Conservation (phyloP, 2,797 vertebrate species). For the Danio choprae region DNA sequence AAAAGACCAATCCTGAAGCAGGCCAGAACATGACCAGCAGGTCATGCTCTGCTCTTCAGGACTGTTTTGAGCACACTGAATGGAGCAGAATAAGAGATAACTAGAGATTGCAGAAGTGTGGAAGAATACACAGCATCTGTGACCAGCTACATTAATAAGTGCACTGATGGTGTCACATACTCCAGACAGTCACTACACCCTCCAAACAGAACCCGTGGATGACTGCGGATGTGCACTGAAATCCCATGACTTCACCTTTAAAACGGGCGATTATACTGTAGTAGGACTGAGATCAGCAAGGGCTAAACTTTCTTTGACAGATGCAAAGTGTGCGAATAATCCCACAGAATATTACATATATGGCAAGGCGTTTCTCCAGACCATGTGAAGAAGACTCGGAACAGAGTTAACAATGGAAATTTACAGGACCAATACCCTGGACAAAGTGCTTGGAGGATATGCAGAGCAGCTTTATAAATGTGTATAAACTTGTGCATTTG, state of each 20-base stretch:
- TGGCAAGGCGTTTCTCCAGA: neutral
- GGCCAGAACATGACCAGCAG: neutral
- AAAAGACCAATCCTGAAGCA: neutral
- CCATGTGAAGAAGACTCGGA: neutral
- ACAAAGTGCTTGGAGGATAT: neutral
- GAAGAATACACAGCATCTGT: constrained; percentile 7
- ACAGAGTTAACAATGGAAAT: neutral
- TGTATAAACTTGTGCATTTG: too few species aligned
- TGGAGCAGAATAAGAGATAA: neutral
- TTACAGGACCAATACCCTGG: neutral
- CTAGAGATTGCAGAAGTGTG: neutral
- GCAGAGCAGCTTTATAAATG: neutral
- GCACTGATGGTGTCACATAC: neutral
- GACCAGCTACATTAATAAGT: neutral
- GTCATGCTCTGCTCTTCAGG: neutral
- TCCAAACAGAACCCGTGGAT: neutral
- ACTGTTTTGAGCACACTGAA: neutral
- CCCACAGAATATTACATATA: neutral
- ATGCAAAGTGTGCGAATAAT: neutral
- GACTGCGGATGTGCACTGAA: neutral
- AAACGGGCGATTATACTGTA: neutral
- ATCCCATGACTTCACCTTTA: neutral
- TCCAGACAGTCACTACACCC: neutral
- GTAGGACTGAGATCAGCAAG: too few species aligned
- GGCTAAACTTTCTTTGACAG: neutral